Base-by-base conservation (phyloP, 1,140 invertebrate species). In the Myzus persicae region DNA sequence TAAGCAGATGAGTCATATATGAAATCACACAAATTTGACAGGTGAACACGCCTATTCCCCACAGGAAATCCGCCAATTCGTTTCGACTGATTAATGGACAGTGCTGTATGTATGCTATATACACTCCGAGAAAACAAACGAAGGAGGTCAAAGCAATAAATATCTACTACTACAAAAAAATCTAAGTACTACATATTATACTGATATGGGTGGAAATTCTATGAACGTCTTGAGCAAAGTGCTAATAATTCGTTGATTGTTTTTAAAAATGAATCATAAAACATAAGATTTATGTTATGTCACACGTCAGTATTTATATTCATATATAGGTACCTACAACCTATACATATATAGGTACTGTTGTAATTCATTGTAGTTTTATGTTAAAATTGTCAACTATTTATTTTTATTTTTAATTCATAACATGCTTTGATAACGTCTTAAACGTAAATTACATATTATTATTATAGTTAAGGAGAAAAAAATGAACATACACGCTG, bases 81-180 rank as follows among this genome's bases (percentile, higher is more conserved):
- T 93, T 84, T 51, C 31, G 36, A 82, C 90, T 93, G 91, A 93
- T 93, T 84, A 93, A 93, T 93, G 91, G 91, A 51, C 76, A 82
- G 36, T 54, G 46, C 31, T 26, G n/a, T 93, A n/a, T 40, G 40
- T 90, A 90, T 9, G 18, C 51, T 40, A 40, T 90, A 90, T 9
- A 31, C 51, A 48, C 76, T 93, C 31, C n/a, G 81, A 93, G 91
- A 93, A 93, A 84, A 84, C 91, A 93, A 93, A 82, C 46, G 91
- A 93, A 93, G 44, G 91, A 93, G 76, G 81, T 82, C 76, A 93
- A 93, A 93, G 91, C 40, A 91, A 91, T 91, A 91, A 91, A 91
- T 91, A 91, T 91, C 44, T 91, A 67, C n/a, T 36, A 31, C 26
- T 44, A 38, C 67, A 31, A 91, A 90, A 67, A 90, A 42, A 90